These are phyloP conservation scores for Corythoichthys intestinalis DNA, from an alignment of 2,113 vertebrate genomes.

Conservation along the genomic window DNA sequence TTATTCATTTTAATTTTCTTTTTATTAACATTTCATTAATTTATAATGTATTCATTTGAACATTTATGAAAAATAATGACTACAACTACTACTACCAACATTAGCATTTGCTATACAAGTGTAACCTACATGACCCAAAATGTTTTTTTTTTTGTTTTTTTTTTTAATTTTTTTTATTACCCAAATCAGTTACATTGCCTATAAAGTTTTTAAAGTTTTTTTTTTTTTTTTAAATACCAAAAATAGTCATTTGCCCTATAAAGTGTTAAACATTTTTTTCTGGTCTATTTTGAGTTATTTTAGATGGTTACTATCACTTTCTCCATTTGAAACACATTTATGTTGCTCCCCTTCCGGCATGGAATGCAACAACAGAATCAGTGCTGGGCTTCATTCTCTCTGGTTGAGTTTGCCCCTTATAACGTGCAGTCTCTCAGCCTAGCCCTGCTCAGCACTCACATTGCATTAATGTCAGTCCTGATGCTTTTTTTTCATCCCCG, in stretches of 20 bases:
- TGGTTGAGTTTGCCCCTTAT: slow-evolving; percentile 31
- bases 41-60: no score
- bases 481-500: slow-evolving; percentile 47
- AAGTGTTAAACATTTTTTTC: not conserved
- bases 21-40: no score
- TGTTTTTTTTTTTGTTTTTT: no score
- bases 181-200: not conserved
- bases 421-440: slow-evolving; percentile 27
- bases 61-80: no score
- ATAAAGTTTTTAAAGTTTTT: not conserved
- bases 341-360: slow-evolving; percentile 16
- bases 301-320: slow-evolving; percentile 4
- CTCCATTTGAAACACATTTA: not conserved
- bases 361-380: slow-evolving; percentile 8
- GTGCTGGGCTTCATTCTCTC: slow-evolving; percentile 24
- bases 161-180: no score
- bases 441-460: slow-evolving; percentile 54
- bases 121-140: not conserved
- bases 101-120: no score
- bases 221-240: no score
- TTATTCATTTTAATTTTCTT: no score
- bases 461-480: slow-evolving; percentile 58
- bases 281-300: not conserved
- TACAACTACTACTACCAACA: no score
- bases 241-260: not conserved